A percentile compares a stretch with the other conserved stretches of the same genome.
phyloP scores from a whole-genome alignment of 2,797 vertebrate species.

The Aplochiton taeniatus region DNA sequence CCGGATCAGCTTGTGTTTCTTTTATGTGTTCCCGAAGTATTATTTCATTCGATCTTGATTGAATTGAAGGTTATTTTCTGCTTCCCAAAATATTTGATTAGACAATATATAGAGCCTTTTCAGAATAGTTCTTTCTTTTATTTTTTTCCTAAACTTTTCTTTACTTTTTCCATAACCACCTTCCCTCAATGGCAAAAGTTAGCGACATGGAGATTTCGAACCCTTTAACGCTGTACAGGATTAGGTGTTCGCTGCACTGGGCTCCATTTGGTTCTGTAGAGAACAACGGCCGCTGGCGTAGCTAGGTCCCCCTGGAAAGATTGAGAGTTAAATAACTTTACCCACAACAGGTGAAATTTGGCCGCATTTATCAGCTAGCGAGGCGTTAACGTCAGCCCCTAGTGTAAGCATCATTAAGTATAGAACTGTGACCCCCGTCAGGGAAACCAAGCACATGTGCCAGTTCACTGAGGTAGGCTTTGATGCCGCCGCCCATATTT shows the following conservation, averaged over 20 bases:
- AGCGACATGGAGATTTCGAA: conserved; percentile 62
- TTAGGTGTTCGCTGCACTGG: conserved; percentile 50
- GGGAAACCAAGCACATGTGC: conserved; percentile 56
- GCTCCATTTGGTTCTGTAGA: conserved; percentile 52
- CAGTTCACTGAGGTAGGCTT: conserved; percentile 54
- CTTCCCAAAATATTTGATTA: no score
- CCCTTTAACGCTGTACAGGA: conserved; percentile 28
- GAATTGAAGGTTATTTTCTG: no score
- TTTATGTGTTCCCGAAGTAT: no score
- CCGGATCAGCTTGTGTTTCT: background rate
- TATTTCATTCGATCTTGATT: no score
- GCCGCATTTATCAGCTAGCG: conserved; percentile 50
- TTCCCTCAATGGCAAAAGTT: conserved; percentile 17
- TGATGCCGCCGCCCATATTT: conserved; percentile 64
- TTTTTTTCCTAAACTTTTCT: conserved; percentile 13
- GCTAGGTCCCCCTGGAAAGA: conserved; percentile 55
- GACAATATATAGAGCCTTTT: no score
- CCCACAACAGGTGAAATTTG: conserved; percentile 70
- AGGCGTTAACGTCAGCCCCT: conserved; percentile 44
- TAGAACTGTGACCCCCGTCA: conserved; percentile 46
- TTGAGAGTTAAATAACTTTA: conserved; percentile 52
- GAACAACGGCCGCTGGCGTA: conserved; percentile 43
- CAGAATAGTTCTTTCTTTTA: no score
- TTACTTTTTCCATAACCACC: conserved; percentile 41
- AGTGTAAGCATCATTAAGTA: conserved; percentile 65